Evolutionary conservation across 2,113 vertebrate species (phyloP).

Genomic region (Diglossa brunneiventris): DNA sequence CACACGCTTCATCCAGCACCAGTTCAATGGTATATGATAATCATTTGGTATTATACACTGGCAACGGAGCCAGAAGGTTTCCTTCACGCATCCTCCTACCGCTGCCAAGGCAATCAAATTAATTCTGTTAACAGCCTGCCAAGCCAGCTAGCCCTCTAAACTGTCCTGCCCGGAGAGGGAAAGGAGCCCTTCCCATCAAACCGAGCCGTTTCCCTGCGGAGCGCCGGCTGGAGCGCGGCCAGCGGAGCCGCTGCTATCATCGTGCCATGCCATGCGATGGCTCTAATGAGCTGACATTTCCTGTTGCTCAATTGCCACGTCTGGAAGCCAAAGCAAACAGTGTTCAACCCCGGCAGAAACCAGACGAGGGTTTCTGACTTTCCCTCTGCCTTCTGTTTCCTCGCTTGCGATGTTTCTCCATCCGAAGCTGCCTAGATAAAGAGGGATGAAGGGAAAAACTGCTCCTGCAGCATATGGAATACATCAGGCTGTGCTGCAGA

Average conservation of each 20-base stretch:
- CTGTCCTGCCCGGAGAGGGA: conserved; percentile 45
- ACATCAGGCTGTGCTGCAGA: background rate
- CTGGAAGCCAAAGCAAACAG: conserved; percentile 73
- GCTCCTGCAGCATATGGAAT: background rate
- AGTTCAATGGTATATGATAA: conserved; percentile 31
- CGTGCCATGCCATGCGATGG: conserved; percentile 47
- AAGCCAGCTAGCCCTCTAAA: conserved; percentile 59
- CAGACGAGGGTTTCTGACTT: conserved; percentile 62
- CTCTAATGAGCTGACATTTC: conserved; percentile 77
- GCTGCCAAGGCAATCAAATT: conserved; percentile 74
- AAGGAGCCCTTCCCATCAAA: conserved; percentile 50
- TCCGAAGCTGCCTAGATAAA: background rate
- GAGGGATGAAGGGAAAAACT: background rate
- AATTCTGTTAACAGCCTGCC: conserved; percentile 68
- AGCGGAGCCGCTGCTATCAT: conserved; percentile 43
- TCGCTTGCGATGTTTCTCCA: background rate
- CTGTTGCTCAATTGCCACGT: conserved; percentile 63
- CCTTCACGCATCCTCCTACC: conserved; percentile 45
- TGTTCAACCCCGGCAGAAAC: conserved; percentile 41
- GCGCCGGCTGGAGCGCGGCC: conserved; percentile 51
- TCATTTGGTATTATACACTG: conserved; percentile 57
- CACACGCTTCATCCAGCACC: conserved; percentile 1
- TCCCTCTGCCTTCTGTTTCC: conserved; percentile 34
- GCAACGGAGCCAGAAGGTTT: conserved; percentile 9
- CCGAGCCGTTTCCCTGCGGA: background rate